Base-by-base conservation (phyloP, 2,113 vertebrate species). In the Osmerus eperlanus region DNA sequence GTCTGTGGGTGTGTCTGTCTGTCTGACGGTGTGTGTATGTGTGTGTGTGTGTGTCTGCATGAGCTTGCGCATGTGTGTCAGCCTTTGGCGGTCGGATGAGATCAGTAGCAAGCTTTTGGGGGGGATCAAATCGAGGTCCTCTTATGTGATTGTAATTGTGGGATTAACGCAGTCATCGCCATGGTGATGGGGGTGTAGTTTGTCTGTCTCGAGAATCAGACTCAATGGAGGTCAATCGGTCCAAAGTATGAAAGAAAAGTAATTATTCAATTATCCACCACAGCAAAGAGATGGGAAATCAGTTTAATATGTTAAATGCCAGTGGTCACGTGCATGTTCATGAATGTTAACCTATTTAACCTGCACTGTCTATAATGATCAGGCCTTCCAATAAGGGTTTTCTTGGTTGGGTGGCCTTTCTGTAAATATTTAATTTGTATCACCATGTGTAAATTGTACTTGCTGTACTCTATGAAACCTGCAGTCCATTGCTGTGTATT, bases 211-310 rank as follows among this genome's bases (percentile, higher is more conserved):
- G n/a, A 6, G 67, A 76, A 73, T 67, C 32, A 29, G 6, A 72
- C 78, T 80, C 73, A 75, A 74, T 59, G 54, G 77, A 77, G 81
- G 84, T 87, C 81, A 84, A 71, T 63, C 61, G 72, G 64, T 77
- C 72, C 66, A 53, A 71, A 70, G 74, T 72, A 79, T 68, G 69
- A 82, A 62, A 76, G 71, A 79, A 75, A 81, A 84, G 78, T 77
- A 62, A 74, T 83, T 73, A 83, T 82, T 87, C 66, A 87, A 76
- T 85, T 78, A 84, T 74, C 73, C 83, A 65, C 72, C 72, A 84
- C 78, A 71, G 84, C 75, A 80, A 84, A 62, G 76, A 73, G 58
- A 77, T 67, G 14, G 68, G 77, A 15, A 78, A 78, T 68, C 56
- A 52, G 73, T 60, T 80, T 74, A 80, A 78, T 41, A 69, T 65